These are phyloP conservation scores for Daboia siamensis DNA, from an alignment of 2,113 vertebrate species.

Conservation along the genomic window DNA sequence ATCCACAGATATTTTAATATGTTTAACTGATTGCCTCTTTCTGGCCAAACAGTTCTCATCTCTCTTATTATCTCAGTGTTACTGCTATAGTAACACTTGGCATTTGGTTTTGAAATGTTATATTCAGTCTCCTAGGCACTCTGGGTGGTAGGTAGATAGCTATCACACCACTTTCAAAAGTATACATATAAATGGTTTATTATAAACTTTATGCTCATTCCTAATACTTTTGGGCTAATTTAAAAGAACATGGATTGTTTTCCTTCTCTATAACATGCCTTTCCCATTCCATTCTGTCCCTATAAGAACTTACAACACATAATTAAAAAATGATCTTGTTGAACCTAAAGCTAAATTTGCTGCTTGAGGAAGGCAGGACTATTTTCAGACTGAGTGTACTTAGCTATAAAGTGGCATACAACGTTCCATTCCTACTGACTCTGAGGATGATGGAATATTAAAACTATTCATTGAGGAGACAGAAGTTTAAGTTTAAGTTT, in stretches of 20 bases:
- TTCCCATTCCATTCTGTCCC: not conserved
- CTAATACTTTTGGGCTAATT: not conserved
- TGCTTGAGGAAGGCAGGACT: not conserved
- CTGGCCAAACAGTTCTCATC: not conserved
- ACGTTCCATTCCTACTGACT: not conserved
- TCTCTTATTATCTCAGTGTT: not conserved
- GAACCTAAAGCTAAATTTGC: not conserved
- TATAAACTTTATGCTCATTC: not conserved
- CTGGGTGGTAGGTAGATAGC: not conserved
- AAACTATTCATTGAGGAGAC: not conserved
- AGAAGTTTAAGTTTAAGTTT: not conserved
- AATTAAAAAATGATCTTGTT: not conserved
- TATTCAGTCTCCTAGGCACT: not conserved
- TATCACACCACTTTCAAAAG: not conserved
- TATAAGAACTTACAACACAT: not conserved
- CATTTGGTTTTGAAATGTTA: not conserved
- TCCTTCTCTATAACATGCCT: not conserved
- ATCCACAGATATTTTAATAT: not conserved
- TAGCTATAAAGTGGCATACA: not conserved
- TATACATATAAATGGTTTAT: not conserved
- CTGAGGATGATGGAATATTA: not conserved
- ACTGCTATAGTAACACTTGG: not conserved
- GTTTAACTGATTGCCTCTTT: not conserved
- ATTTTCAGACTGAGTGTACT: not conserved
- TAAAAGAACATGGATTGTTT: not conserved